phyloP scores from a whole-genome alignment of 2,888 invertebrate species.

The Temnothorax ravouxi region DNA sequence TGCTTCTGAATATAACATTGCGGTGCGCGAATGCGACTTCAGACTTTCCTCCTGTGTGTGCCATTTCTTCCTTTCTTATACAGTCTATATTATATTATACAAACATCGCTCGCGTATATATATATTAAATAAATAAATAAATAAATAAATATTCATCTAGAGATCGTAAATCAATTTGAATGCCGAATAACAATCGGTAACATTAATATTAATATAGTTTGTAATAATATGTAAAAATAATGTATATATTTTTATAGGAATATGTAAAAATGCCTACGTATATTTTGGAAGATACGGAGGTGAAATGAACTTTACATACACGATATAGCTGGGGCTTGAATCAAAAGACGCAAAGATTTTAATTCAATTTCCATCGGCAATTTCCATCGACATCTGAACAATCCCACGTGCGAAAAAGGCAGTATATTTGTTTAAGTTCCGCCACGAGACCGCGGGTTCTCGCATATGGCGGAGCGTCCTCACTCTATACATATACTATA shows the following conservation, averaged over 20 bases:
- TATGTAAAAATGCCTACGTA: constrained; percentile 19
- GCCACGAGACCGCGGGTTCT: background rate
- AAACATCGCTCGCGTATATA: background rate
- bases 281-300: constrained; percentile 22
- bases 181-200: constrained; percentile 10
- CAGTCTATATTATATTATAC: constrained; percentile 27
- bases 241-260: constrained; percentile 7
- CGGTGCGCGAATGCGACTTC: background rate
- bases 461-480: background rate
- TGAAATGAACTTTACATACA: constrained; percentile 4
- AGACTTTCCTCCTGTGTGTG: constrained; percentile 10
- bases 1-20: constrained; percentile 34
- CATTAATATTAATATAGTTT: constrained; percentile 15
- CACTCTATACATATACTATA: constrained; percentile 15
- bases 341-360: background rate
- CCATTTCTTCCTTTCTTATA: background rate
- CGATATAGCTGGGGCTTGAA: background rate
- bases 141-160: background rate
- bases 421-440: constrained; percentile 43
- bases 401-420: constrained; percentile 49
- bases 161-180: constrained; percentile 26
- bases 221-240: constrained; percentile 41
- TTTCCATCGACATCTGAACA: constrained; percentile 18
- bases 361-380: constrained; percentile 1
- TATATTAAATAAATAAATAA: constrained; percentile 25